Evolutionary conservation across 2,113 vertebrate genomes (phyloP).

Genomic region (Actenoides hombroni): DNA sequence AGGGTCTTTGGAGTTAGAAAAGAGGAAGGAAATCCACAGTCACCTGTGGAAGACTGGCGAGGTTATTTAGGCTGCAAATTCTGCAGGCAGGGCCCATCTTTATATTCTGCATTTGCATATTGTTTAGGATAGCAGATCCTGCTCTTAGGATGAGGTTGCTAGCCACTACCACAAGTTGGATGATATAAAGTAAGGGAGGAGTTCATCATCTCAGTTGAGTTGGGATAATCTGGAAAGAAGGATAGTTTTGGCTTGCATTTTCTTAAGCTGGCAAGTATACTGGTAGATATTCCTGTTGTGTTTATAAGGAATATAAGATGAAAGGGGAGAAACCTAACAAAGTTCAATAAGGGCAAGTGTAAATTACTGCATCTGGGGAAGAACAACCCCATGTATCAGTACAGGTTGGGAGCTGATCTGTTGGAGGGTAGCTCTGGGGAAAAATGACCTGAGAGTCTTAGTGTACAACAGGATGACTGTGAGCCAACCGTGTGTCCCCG

Average conservation of each 20-base stretch:
- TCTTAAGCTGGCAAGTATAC: background rate
- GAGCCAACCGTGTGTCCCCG: no score
- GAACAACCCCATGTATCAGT: no score
- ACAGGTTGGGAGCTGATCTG: no score
- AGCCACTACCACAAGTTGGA: background rate
- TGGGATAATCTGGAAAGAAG: background rate
- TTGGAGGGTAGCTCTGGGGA: no score
- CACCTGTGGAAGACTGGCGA: background rate
- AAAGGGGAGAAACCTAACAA: no score
- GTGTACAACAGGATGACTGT: no score
- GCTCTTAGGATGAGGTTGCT: background rate
- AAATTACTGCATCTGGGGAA: no score
- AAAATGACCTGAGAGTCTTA: no score
- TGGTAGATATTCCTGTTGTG: background rate
- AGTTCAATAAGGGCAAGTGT: no score
- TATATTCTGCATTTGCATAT: background rate
- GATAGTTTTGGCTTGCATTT: background rate
- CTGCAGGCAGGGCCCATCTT: background rate
- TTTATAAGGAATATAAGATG: background rate
- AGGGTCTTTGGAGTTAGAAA: background rate
- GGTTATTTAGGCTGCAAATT: background rate
- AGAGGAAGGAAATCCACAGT: background rate
- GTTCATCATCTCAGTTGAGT: background rate
- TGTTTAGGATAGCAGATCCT: background rate
- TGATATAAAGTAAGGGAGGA: background rate